Conservation (phyloP, 2,797 vertebrate species). For the Eptatretus atami region DNA sequence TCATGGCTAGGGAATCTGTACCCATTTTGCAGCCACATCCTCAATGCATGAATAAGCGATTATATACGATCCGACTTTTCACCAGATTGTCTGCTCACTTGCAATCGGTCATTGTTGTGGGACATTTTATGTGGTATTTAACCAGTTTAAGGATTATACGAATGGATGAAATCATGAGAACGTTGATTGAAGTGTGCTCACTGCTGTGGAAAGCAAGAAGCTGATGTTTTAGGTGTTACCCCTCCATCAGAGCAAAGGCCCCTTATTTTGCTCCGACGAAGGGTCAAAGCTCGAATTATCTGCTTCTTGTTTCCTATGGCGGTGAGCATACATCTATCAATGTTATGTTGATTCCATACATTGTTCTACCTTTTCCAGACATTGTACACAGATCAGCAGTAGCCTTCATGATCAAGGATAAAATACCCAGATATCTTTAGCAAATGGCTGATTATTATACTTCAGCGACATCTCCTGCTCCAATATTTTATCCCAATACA, state of each 20-base stretch:
- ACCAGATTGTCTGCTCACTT: background rate
- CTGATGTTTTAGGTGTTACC: conserved; percentile 10
- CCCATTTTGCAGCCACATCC: too few species aligned
- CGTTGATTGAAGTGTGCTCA: background rate
- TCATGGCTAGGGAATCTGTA: too few species aligned
- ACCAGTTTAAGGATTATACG: background rate
- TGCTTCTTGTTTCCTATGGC: too few species aligned
- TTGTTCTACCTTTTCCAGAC: conserved; percentile 2
- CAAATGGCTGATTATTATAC: conserved; percentile 13
- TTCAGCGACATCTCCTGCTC: background rate
- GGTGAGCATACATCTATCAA: too few species aligned
- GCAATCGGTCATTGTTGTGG: background rate
- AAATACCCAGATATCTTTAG: conserved; percentile 14
- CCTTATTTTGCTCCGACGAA: background rate
- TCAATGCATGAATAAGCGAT: too few species aligned
- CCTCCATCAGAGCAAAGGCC: conserved; percentile 10
- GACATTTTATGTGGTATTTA: conserved; percentile 1
- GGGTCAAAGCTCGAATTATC: too few species aligned
- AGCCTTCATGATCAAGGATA: conserved; percentile 17
- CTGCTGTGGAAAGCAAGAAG: background rate
- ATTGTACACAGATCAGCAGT: conserved; percentile 15
- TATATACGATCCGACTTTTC: background rate
- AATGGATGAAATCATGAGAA: conserved; percentile 1
- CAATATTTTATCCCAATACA: too few species aligned
- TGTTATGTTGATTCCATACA: background rate